These are phyloP conservation scores for Ischnus inquisitorius DNA, from an alignment of 2,888 invertebrate genomes.

Conservation along the genomic window DNA sequence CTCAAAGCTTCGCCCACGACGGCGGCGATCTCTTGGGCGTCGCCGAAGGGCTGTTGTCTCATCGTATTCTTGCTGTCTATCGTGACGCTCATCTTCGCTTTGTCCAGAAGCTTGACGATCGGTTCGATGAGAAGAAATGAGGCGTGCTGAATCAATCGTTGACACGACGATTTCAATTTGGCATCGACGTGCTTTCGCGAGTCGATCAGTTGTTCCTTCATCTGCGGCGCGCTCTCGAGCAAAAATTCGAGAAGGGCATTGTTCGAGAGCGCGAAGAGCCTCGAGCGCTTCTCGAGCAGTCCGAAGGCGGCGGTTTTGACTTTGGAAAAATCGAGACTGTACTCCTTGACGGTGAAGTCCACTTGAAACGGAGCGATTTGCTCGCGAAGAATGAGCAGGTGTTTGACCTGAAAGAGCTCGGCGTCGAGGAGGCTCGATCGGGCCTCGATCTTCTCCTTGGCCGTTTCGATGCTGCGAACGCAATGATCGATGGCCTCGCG, in stretches of 20 bases:
- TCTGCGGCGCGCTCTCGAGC: conserved; percentile 96
- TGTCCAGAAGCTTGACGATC: conserved; percentile 88
- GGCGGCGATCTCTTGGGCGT: conserved; percentile 90
- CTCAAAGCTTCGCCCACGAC: conserved; percentile 92
- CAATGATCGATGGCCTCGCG: conserved; percentile 98
- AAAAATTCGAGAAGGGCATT: conserved; percentile 97
- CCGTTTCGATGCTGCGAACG: conserved; percentile 94
- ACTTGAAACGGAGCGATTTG: conserved; percentile 99
- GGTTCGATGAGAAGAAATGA: conserved; percentile 92
- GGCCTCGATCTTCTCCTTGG: conserved; percentile 92
- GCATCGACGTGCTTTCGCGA: conserved; percentile 98
- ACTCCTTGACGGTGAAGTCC: conserved; percentile 97
- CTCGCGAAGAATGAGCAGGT: conserved; percentile 97
- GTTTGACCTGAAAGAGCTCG: conserved; percentile 98
- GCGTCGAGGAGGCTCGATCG: conserved; percentile 95
- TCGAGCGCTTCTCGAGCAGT: conserved; percentile 91
- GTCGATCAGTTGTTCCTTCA: conserved; percentile 96
- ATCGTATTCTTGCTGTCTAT: conserved; percentile 75
- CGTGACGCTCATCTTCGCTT: conserved; percentile 86
- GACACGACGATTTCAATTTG: conserved; percentile 95
- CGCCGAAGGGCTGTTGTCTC: conserved; percentile 88
- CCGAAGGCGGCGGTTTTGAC: conserved; percentile 94
- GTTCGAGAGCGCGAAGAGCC: conserved; percentile 93
- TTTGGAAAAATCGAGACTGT: conserved; percentile 96
- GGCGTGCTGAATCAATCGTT: conserved; percentile 93